Evolutionary conservation across 2,797 vertebrate species (phyloP).

Genomic region (Fistularia commersonii): DNA sequence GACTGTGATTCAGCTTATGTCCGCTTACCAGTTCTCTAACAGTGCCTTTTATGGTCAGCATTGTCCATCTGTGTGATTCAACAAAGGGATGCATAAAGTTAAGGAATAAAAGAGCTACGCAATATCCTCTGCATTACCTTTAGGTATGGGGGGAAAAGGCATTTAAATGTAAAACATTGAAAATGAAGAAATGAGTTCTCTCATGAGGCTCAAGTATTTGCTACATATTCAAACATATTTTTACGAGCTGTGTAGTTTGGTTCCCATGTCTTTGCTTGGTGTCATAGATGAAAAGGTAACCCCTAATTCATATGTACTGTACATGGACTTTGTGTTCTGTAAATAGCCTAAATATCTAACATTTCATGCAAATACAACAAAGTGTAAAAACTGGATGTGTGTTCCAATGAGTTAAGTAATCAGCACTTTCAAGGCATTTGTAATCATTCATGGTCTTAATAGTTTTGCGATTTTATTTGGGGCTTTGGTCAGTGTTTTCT

Average conservation of each 20-base stretch:
- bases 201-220: conserved; percentile 25
- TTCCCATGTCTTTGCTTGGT: too few species aligned
- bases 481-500: conserved; percentile 27
- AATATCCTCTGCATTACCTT: conserved; percentile 13
- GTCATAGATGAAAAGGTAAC: conserved; percentile 13
- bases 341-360: conserved; percentile 48
- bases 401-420: conserved; percentile 30
- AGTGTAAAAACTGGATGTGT: conserved; percentile 23
- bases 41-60: conserved; percentile 74
- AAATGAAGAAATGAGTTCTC: too few species aligned
- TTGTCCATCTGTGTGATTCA: conserved; percentile 38
- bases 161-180: conserved; percentile 24
- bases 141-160: neutral
- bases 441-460: conserved; percentile 29
- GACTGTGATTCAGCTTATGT: conserved; percentile 52
- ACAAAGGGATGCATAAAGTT: conserved; percentile 31
- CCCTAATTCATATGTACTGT: conserved; percentile 54
- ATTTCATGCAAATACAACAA: conserved; percentile 41
- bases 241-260: conserved; percentile 39
- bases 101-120: conserved; percentile 34
- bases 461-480: conserved; percentile 21
- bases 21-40: conserved; percentile 54
- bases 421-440: conserved; percentile 47
- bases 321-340: conserved; percentile 52
- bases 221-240: conserved; percentile 43